Evolutionary conservation across 1,140 invertebrate genomes (phyloP), one percentile per base, ranked within the genome.

Genomic region (Harlomillsia oculata): DNA sequence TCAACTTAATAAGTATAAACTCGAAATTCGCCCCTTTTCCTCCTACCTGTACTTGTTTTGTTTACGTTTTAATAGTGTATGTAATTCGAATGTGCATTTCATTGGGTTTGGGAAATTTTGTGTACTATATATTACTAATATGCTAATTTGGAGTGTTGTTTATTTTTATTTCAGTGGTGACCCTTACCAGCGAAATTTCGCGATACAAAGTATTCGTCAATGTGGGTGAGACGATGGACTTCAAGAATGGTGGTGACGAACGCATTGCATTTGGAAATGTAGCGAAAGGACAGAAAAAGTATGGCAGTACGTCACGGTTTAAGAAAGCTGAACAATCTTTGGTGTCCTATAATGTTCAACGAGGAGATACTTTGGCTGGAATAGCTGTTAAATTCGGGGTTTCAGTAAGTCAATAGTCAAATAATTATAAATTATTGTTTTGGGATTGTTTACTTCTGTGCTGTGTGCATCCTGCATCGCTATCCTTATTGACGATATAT

Each of bases 351-450:
- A 89, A 94, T 71, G 80, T 95, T 55, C 72, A 78, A 25, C 79
- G 83, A 68, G 80, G 79, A 16, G 91, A 95, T 71, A 94, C 90
- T n/a, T 74, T 95, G 55, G 87, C 91, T 76, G 89, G 90, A 65
- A 83, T 95, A 62, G 87, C 90, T 21, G 76, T 94, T 28, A 91
- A 87, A 78, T 93, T 93, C 76, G 85, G 87, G 69, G 85, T 88
- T 65, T 89, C 88, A 69, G 89, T 94, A 78, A 80, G 82, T 32
- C n/a, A n/a, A n/a, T n/a, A n/a, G n/a, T n/a, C n/a, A n/a, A n/a
- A n/a, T n/a, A n/a, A n/a, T n/a, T n/a, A n/a, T n/a, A n/a, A n/a
- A n/a, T n/a, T n/a, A n/a, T n/a, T n/a, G n/a, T n/a, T n/a, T n/a
- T n/a, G n/a, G n/a, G n/a, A n/a, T n/a, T 48, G 37, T 41, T 53